A percentile compares a stretch with the other conserved stretches of the same genome.
These are phyloP conservation scores for Platycheirus albimanus DNA, from an alignment of 2,888 invertebrate genomes.

Conservation along the genomic window DNA sequence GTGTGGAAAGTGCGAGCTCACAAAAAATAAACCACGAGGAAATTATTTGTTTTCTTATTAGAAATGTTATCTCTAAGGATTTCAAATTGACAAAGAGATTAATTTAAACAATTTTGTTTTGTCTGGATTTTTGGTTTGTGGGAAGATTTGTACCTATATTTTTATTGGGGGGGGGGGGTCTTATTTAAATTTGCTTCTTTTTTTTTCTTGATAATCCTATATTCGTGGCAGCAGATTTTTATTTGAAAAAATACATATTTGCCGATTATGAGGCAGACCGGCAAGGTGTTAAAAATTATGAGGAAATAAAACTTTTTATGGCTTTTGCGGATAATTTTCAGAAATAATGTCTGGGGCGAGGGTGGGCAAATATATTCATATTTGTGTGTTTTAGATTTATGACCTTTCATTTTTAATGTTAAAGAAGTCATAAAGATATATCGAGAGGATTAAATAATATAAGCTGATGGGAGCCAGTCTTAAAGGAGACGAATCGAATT, in stretches of 20 bases:
- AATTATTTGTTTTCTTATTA: slow-evolving; percentile 14
- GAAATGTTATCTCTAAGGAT: slow-evolving; percentile 8
- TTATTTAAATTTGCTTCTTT: slow-evolving; percentile 4
- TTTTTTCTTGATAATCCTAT: neutral
- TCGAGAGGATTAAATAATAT: slow-evolving; percentile 1
- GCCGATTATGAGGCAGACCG: slow-evolving; percentile 4
- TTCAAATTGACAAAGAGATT: slow-evolving; percentile 31
- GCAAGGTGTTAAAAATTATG: slow-evolving; percentile 16
- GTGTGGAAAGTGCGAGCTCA: neutral
- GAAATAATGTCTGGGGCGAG: neutral
- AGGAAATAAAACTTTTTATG: slow-evolving; percentile 17
- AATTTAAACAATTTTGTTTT: neutral
- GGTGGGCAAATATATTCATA: neutral
- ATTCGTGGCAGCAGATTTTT: neutral
- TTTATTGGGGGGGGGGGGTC: neutral
- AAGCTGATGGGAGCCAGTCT: no score
- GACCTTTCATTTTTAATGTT: neutral
- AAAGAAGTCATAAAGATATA: slow-evolving; percentile 5
- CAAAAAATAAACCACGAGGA: neutral
- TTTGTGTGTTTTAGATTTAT: slow-evolving; percentile 4
- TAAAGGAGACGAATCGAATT: no score
- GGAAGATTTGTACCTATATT: no score
- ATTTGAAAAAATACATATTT: slow-evolving; percentile 7
- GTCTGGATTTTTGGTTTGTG: neutral
- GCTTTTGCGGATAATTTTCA: slow-evolving; percentile 6